Base-by-base conservation (phyloP, 2,797 vertebrate species). In the Valencia hispanica region DNA sequence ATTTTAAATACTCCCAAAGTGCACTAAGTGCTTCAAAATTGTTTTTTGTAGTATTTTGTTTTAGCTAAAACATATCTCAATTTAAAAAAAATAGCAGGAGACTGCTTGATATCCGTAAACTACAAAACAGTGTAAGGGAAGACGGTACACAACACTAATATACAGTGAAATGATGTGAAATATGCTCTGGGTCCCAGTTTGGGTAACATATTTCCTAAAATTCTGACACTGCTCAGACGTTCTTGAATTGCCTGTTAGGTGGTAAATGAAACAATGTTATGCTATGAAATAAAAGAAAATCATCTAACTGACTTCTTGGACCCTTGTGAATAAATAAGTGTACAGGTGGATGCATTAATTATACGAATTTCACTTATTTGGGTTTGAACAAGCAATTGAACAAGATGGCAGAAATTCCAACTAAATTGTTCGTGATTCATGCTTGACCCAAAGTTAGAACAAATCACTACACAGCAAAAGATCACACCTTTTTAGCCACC, bases 131-230 rank as follows among this genome's bases (percentile, higher is more conserved):
- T 84, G 70, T 82, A 72, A 87, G 70, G 73, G 70, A 65, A 88
- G 83, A 93, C 89, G 82, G 85, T 74, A 71, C 84, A 89, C 87
- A 90, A 94, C 92, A 93, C 81, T 90, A 86, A 93, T 93, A 93
- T 89, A 92, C 90, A 92, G 90, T 84, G 65, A 93, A 86, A 90
- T 88, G 63, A 88, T 91, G 88, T 88, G 73, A 82, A 75, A 83
- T 91, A 89, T 93, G 86, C 85, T 92, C 87, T 83, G 77, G 87
- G 88, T 76, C 61, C 73, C 51, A 59, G 82, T 87, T 80, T 74
- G 85, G 80, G 66, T 76, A 73, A 55, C 32, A 81, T 65, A 73
- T 83, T 88, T 81, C 79, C 78, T 45, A 77, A 63, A 72, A 81
- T 57, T 79, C 34, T 50, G 18, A 72, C 68, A 75, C 71, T 66